Evolutionary conservation across 2,888 invertebrate species (phyloP).

Genomic region (Heliconius ethilla): DNA sequence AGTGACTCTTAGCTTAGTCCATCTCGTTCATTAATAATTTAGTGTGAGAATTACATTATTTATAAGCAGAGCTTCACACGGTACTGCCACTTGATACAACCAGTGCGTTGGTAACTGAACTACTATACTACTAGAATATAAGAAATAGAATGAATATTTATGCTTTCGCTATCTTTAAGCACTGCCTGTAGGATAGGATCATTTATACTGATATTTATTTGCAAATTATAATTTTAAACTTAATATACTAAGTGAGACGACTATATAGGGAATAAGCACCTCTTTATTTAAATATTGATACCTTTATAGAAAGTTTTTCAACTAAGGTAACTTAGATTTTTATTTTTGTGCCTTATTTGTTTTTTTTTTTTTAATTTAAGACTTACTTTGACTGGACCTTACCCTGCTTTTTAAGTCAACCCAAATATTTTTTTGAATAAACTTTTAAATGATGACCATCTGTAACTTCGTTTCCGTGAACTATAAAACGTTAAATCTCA

Average conservation of each 20-base stretch:
- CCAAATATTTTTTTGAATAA: no score
- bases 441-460: no score
- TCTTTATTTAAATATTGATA: no score
- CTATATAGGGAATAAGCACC: no score
- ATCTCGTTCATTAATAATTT: conserved; percentile 25
- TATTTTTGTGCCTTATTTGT: no score
- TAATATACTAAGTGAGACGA: background rate
- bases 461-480: no score
- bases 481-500: no score
- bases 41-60: conserved; percentile 27
- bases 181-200: background rate
- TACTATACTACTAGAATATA: conserved; percentile 10
- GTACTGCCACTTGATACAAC: conserved; percentile 18
- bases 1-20: conserved; percentile 9
- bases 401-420: no score
- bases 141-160: conserved; percentile 23
- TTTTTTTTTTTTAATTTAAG: no score
- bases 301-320: no score
- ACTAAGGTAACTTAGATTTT: no score
- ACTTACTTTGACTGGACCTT: no score
- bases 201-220: background rate
- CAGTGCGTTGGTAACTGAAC: conserved; percentile 16
- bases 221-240: background rate
- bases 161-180: background rate
- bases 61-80: conserved; percentile 26